A percentile compares a stretch with the other conserved stretches of the same genome.
These are phyloP conservation scores for Oligia strigilis DNA, from an alignment of 2,888 invertebrate species.

Conservation along the genomic window DNA sequence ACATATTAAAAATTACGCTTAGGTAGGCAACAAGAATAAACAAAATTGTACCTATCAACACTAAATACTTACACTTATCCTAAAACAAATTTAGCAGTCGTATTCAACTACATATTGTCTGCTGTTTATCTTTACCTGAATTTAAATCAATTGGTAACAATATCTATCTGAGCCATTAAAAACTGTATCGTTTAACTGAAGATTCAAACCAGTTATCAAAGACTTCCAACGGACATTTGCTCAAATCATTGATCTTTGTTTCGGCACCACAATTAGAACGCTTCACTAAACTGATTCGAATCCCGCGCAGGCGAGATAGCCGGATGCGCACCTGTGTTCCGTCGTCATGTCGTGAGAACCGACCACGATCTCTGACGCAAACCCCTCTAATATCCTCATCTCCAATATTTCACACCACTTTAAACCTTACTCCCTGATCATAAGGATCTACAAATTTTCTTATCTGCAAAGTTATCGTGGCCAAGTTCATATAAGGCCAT, in stretches of 20 bases:
- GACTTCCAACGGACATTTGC: conserved; percentile 46
- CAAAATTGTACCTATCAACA: background rate
- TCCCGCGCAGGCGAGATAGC: conserved; percentile 82
- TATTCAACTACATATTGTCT: background rate
- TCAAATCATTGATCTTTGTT: conserved; percentile 71
- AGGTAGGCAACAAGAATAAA: background rate
- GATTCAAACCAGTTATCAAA: conserved; percentile 12
- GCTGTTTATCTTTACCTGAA: background rate
- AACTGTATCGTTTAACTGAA: conserved; percentile 1
- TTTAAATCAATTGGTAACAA: background rate
- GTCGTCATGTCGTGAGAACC: conserved; percentile 83
- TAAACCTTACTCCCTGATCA: conserved; percentile 45
- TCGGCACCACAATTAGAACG: conserved; percentile 79
- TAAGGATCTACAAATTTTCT: conserved; percentile 52
- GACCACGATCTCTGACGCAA: conserved; percentile 77
- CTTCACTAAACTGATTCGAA: conserved; percentile 81
- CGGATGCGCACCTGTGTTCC: conserved; percentile 89
- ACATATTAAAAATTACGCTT: background rate
- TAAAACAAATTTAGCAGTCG: background rate
- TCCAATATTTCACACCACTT: conserved; percentile 45
- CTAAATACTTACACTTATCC: background rate
- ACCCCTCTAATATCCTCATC: conserved; percentile 64
- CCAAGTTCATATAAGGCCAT: conserved; percentile 76
- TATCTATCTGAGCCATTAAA: conserved; percentile 1
- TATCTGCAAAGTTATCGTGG: conserved; percentile 58